Evolutionary conservation across 2,797 vertebrate species (phyloP).

Genomic region (Denticeps clupeoides): DNA sequence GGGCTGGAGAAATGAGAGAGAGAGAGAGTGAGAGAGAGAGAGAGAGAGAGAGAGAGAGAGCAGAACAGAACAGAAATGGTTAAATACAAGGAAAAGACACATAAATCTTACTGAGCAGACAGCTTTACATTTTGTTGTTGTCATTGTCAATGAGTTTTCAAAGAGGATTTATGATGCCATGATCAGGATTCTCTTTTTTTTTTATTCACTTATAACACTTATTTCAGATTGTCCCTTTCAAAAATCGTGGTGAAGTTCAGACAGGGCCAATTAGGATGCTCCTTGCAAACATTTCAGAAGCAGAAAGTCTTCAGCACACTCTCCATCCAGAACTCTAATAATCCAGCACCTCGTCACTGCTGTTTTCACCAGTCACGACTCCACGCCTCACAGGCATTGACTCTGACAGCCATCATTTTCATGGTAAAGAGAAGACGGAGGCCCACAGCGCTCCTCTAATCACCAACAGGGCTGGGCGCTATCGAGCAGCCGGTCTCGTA

Average conservation of each 20-base stretch:
- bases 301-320: no score
- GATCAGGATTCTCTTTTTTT: not conserved
- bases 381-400: not conserved
- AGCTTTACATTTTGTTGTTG: constrained; percentile 18
- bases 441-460: not conserved
- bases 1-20: constrained; percentile 2
- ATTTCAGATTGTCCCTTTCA: constrained; percentile 1
- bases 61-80: not conserved
- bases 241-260: no score
- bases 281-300: no score
- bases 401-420: constrained; percentile 7
- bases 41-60: not conserved
- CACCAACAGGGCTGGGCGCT: not conserved
- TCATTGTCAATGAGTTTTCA: constrained; percentile 19
- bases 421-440: constrained; percentile 13
- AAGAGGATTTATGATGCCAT: constrained; percentile 13
- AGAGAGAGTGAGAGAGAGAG: not conserved
- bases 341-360: constrained; percentile 1
- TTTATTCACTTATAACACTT: not conserved
- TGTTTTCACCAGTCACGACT: not conserved
- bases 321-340: no score
- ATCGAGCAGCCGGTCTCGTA: constrained; percentile 10
- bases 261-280: no score
- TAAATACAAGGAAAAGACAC: constrained; percentile 8
- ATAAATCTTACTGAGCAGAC: not conserved